phyloP scores from a whole-genome alignment of 2,888 invertebrate genomes.

The Phasia obesa region DNA sequence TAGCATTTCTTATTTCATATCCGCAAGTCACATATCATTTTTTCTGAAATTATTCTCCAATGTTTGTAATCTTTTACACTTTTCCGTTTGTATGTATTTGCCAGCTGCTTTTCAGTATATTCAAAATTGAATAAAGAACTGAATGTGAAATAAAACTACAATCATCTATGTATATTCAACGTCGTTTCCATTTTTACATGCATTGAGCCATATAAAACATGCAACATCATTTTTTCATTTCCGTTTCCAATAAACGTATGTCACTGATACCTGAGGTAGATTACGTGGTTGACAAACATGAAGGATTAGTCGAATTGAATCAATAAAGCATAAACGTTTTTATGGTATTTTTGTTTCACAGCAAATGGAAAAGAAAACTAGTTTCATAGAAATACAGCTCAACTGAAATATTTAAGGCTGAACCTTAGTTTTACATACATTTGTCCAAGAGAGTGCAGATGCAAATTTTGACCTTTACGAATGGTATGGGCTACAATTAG shows the following conservation, averaged over 20 bases:
- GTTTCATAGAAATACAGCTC: no score
- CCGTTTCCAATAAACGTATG: slow-evolving; percentile 30
- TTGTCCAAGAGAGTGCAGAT: no score
- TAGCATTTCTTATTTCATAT: not conserved
- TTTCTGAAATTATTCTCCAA: not conserved
- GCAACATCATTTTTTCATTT: slow-evolving; percentile 45
- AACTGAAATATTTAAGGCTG: no score
- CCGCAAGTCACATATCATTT: no score
- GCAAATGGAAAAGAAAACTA: not conserved
- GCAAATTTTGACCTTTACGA: no score
- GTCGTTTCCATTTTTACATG: not conserved
- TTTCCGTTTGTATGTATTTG: slow-evolving; percentile 10
- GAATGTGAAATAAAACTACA: slow-evolving; percentile 1
- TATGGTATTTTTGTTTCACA: not conserved
- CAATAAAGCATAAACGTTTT: slow-evolving; percentile 48
- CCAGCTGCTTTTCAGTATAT: not conserved
- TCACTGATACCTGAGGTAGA: slow-evolving; percentile 47
- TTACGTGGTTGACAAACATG: slow-evolving; percentile 49
- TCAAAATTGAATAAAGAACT: not conserved
- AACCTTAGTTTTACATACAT: no score
- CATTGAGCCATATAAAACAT: slow-evolving; percentile 21
- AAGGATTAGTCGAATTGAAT: slow-evolving; percentile 50
- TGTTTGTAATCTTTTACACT: not conserved
- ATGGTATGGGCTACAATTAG: no score
- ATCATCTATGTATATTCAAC: slow-evolving; percentile 34